Conservation (phyloP, 2,113 vertebrate genomes). For the Progne subis region DNA sequence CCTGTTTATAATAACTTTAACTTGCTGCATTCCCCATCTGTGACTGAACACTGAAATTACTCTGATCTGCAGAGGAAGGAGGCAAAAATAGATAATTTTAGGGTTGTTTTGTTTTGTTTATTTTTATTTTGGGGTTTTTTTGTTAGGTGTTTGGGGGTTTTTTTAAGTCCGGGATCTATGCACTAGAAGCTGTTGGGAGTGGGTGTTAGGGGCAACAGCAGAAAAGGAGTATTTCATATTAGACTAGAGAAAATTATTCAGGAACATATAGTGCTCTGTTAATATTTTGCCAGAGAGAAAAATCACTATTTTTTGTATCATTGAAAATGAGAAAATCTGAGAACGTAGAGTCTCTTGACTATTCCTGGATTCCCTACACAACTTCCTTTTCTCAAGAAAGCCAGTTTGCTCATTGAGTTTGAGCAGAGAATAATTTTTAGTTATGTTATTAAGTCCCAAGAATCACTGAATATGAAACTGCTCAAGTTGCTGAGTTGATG, state of each 20-base stretch:
- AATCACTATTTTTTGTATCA: not conserved
- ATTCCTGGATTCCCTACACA: not conserved
- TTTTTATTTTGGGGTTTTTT: not conserved
- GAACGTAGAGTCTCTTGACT: not conserved
- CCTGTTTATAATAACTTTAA: conserved; percentile 51
- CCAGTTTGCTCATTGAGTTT: not conserved
- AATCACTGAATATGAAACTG: not conserved
- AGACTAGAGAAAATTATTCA: not conserved
- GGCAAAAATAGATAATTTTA: not conserved
- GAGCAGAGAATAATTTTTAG: not conserved
- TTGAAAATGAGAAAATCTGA: not conserved
- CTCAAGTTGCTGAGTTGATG: not conserved
- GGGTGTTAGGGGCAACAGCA: not conserved
- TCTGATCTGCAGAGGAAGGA: not conserved
- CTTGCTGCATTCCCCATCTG: conserved; percentile 37
- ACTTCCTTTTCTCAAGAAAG: not conserved
- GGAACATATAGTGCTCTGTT: not conserved
- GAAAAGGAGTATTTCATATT: not conserved
- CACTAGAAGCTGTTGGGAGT: not conserved
- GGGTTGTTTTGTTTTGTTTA: not conserved
- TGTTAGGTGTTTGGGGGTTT: not conserved
- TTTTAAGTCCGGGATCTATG: not conserved
- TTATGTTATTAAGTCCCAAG: not conserved
- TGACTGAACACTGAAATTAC: conserved; percentile 36
- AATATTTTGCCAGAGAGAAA: not conserved